Evolutionary conservation across 1,140 invertebrate genomes (phyloP), one percentile per base, ranked within the genome.

Genomic region (Camponotus floridanus): DNA sequence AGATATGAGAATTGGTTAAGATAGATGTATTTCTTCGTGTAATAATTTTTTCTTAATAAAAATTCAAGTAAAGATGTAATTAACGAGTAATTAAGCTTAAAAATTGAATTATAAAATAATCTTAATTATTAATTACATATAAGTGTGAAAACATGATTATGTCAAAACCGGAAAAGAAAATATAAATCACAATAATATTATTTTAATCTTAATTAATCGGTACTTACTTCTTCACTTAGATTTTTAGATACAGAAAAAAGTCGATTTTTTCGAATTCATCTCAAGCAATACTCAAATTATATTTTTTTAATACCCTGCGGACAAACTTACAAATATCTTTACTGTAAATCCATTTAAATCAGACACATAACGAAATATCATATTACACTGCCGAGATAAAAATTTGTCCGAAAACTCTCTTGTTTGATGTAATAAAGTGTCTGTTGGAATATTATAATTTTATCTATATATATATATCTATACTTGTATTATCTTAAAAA

Each of bases 381-480:
- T 21, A 21, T 86, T 59, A 48, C 42, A 62, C 48, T 59, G 36
- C 39, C 55, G 74, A 86, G 68, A 67, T 76, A 85, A 89, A 86
- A 76, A 42, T 65, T 70, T 55, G 33, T 61, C 39, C 61, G 62
- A 42, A 68, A 85, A 67, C 26, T 26, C 26, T 26, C 26, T 18
- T 71, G 65, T 81, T 81, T 68, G 65, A 4, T 81, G 61, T 51
- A 51, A 51, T 18, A 51, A 51, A 15, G 71, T 88, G 68, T 87
- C 78, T 84, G 87, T 51, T 26, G 26, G 39, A 64, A 88, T 87
- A 87, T 87, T 87, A 87, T 85, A 80, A 48, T 78, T 78, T 84
- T 87, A 74, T 21, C 79, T 84, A 74, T 76, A 62, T 26, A 26
- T 26, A 26, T 26, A 26, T 67, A 31, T 84, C 68, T 76, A 62